Percentiles rank a stretch among this genome's conserved stretches.
These are phyloP conservation scores for Neoitamus cyanurus DNA, from an alignment of 2,888 invertebrate genomes.

Conservation along the genomic window DNA sequence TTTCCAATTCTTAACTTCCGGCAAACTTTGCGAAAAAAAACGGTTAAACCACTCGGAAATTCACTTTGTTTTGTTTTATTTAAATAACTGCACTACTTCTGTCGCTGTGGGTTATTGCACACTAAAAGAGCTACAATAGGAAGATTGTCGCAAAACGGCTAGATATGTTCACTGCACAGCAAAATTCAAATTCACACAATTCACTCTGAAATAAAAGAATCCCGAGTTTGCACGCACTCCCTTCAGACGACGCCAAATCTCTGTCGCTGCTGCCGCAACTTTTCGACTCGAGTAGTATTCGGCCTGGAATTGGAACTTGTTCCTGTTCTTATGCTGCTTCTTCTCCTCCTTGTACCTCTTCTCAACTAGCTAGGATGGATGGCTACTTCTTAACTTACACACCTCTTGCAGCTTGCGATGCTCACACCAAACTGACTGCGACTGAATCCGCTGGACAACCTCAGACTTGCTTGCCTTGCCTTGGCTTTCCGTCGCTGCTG, in stretches of 20 bases:
- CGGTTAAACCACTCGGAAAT: slow-evolving; percentile 26
- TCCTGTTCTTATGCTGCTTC: not conserved
- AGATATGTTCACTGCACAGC: slow-evolving; percentile 18
- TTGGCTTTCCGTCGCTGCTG: slow-evolving; percentile 3
- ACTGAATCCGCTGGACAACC: slow-evolving; percentile 13
- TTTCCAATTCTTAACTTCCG: slow-evolving; percentile 47
- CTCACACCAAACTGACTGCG: slow-evolving; percentile 44
- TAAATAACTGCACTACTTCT: slow-evolving; percentile 64
- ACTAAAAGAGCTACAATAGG: slow-evolving; percentile 5
- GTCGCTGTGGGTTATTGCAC: slow-evolving; percentile 55
- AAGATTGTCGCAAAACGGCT: slow-evolving; percentile 17
- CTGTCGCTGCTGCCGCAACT: not conserved
- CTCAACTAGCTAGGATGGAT: not conserved
- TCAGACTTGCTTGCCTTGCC: slow-evolving; percentile 16
- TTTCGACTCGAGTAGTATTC: not conserved
- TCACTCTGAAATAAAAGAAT: slow-evolving; percentile 6
- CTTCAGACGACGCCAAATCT: slow-evolving; percentile 30
- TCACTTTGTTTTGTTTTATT: not conserved
- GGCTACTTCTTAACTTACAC: not conserved
- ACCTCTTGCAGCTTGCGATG: slow-evolving; percentile 28
- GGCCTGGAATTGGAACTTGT: slow-evolving; percentile 6
- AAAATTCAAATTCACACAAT: slow-evolving; percentile 8
- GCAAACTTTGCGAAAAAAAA: not conserved
- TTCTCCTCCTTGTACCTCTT: not conserved
- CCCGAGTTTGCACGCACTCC: slow-evolving; percentile 12